These are phyloP conservation scores for Willisornis vidua DNA, from an alignment of 2,113 vertebrate genomes.

Conservation along the genomic window DNA sequence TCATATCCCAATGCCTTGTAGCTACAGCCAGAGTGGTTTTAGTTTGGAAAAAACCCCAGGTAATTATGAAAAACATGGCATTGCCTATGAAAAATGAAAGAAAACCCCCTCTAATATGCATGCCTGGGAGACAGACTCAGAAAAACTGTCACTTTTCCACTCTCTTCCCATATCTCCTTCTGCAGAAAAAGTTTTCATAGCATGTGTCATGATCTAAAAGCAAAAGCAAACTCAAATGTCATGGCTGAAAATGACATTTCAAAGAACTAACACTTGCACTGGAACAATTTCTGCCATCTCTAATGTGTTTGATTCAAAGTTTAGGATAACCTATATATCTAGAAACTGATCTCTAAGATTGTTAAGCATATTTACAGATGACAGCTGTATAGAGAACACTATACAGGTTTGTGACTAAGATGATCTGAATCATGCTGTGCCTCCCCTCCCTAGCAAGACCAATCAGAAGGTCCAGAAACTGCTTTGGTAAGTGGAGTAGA, in stretches of 20 bases:
- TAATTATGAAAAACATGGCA: not conserved
- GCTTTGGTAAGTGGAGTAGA: not conserved
- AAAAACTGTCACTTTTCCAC: not conserved
- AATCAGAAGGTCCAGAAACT: not conserved
- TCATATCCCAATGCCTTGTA: not conserved
- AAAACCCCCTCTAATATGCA: not conserved
- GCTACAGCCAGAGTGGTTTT: not conserved
- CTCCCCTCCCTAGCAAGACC: not conserved
- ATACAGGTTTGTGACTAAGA: not conserved
- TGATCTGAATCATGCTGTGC: not conserved
- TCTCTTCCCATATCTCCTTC: not conserved
- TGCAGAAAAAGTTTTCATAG: not conserved
- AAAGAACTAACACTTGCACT: not conserved
- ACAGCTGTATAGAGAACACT: not conserved
- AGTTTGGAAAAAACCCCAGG: not conserved
- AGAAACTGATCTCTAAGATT: not conserved
- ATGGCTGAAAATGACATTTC: conserved; percentile 10
- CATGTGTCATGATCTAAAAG: not conserved
- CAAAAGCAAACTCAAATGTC: not conserved
- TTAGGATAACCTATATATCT: not conserved
- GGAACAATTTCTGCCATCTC: not conserved
- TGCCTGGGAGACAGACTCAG: not conserved
- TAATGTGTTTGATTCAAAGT: not conserved
- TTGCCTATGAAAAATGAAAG: not conserved
- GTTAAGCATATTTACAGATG: not conserved